Evolutionary conservation across 2,797 vertebrate species (phyloP).

Genomic region (Phalanger gymnotis): DNA sequence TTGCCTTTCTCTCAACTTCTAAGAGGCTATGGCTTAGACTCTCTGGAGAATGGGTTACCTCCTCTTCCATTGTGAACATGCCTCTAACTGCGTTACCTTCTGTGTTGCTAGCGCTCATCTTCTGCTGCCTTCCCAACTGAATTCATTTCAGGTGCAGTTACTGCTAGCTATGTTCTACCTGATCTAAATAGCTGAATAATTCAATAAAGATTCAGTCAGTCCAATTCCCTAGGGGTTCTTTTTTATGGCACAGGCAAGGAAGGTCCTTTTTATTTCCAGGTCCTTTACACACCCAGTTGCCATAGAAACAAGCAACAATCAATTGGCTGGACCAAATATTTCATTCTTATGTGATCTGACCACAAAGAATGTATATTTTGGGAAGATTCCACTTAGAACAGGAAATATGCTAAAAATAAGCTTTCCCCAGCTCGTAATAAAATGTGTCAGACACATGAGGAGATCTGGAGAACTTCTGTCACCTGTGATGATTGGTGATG

Average conservation of each 20-base stretch:
- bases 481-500: background rate
- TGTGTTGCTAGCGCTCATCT: background rate
- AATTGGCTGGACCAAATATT: background rate
- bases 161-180: background rate
- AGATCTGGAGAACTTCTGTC: background rate
- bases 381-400: background rate
- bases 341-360: background rate
- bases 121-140: background rate
- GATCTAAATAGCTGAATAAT: background rate
- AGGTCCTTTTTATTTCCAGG: background rate
- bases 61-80: background rate
- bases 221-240: background rate
- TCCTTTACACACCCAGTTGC: background rate
- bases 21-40: background rate
- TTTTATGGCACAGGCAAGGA: background rate
- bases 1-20: background rate
- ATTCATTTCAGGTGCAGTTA: background rate
- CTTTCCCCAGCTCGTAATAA: background rate
- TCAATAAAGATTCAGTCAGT: background rate
- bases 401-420: background rate
- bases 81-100: background rate
- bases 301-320: background rate
- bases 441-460: background rate
- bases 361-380: background rate
- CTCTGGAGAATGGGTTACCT: background rate